These are phyloP conservation scores for Drosophila greeni DNA, from an alignment of 2,888 invertebrate species.

Conservation along the genomic window DNA sequence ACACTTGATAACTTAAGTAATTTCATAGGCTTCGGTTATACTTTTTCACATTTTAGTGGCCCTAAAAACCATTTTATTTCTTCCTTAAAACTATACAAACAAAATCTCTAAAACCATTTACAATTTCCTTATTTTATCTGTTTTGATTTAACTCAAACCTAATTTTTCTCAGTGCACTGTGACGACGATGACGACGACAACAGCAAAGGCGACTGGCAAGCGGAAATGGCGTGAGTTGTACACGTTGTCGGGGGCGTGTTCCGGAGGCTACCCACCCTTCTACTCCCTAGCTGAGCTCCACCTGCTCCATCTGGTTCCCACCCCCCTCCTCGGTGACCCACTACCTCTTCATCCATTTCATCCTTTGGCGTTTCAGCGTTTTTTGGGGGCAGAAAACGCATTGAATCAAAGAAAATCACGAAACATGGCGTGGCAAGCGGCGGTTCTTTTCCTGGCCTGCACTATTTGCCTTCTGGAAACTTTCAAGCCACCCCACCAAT, in stretches of 20 bases:
- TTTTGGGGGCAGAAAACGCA: constrained; percentile 27
- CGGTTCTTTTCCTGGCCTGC: constrained; percentile 58
- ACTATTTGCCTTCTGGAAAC: constrained; percentile 24
- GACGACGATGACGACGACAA: constrained; percentile 30
- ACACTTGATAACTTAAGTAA: background rate
- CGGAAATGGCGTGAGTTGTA: constrained; percentile 69
- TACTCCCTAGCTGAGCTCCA: background rate
- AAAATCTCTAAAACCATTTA: background rate
- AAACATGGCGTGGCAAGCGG: constrained; percentile 71
- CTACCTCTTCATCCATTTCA: constrained; percentile 4
- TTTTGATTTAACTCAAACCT: background rate
- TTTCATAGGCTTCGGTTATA: background rate
- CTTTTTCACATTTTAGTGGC: too few relatives aligned
- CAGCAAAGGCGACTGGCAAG: constrained; percentile 33
- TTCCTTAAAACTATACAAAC: background rate
- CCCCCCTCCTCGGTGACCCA: constrained; percentile 1
- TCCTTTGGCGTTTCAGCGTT: constrained; percentile 16
- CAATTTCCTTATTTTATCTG: background rate
- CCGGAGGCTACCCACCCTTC: constrained; percentile 12
- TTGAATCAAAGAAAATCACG: constrained; percentile 60
- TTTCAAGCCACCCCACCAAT: constrained; percentile 43
- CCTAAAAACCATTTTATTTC: background rate
- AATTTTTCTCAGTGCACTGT: constrained; percentile 13
- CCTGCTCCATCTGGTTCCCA: background rate
- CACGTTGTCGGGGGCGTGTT: constrained; percentile 60